Conservation (phyloP, 2,888 invertebrate species). For the Vesta saturnalis region DNA sequence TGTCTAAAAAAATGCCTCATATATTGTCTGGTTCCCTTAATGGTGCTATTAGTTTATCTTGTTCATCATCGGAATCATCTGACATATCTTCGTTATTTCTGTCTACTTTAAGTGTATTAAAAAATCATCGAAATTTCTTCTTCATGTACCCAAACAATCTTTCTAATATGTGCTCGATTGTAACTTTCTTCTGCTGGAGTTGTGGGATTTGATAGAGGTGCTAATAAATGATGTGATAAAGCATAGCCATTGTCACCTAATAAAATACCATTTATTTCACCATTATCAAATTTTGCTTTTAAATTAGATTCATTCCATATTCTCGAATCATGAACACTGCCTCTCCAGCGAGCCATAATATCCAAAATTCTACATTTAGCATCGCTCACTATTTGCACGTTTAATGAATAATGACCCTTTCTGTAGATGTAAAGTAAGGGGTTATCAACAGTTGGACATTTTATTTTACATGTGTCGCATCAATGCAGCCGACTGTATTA, state of each 20-base stretch:
- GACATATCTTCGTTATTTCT: not conserved
- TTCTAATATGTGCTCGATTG: not conserved
- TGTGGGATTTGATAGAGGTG: not conserved
- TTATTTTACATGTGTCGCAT: slow-evolving; percentile 8
- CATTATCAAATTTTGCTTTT: slow-evolving; percentile 6
- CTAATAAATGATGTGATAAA: not conserved
- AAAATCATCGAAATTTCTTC: slow-evolving; percentile 4
- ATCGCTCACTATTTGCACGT: slow-evolving; percentile 10
- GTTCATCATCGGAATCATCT: slow-evolving; percentile 2
- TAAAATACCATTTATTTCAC: slow-evolving; percentile 8
- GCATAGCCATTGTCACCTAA: not conserved
- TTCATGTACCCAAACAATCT: not conserved
- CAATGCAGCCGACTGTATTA: not conserved
- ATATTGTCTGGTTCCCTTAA: not conserved
- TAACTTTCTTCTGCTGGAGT: not conserved
- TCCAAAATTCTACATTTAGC: slow-evolving; percentile 17
- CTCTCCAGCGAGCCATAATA: slow-evolving; percentile 23
- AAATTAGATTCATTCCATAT: slow-evolving; percentile 24
- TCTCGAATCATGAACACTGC: slow-evolving; percentile 19
- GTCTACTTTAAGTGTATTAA: slow-evolving; percentile 1
- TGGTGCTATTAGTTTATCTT: not conserved
- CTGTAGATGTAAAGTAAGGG: not conserved
- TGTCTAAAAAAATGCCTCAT: not conserved
- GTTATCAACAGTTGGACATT: not conserved
- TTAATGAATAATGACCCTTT: slow-evolving; percentile 7